A percentile compares a stretch with the other conserved stretches of the same genome.
Evolutionary conservation across 2,113 vertebrate species (phyloP).

Genomic region (Ptyas mucosa): DNA sequence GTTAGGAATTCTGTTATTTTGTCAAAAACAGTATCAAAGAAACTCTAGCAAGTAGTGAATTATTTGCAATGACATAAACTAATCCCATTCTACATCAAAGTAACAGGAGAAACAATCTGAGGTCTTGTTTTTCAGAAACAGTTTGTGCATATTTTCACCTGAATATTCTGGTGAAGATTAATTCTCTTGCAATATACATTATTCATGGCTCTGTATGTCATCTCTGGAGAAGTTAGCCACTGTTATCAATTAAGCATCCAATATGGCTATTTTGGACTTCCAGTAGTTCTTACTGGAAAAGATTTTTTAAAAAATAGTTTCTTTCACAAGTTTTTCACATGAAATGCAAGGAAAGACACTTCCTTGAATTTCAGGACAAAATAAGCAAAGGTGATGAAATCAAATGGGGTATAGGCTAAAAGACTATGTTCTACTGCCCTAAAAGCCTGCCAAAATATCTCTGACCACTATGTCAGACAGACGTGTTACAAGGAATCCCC

Average conservation of each 20-base stretch:
- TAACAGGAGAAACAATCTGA: slow-evolving; percentile 12
- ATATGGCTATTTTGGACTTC: slow-evolving; percentile 14
- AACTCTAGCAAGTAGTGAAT: neutral
- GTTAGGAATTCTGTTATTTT: neutral
- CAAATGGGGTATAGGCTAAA: neutral
- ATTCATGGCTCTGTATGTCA: neutral
- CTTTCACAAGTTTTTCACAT: slow-evolving; percentile 26
- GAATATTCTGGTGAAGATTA: slow-evolving; percentile 42
- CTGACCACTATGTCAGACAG: neutral
- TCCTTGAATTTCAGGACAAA: slow-evolving; percentile 37
- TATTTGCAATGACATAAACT: neutral
- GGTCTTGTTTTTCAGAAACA: neutral
- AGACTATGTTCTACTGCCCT: slow-evolving; percentile 18
- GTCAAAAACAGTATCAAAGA: neutral
- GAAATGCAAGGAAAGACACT: slow-evolving; percentile 12
- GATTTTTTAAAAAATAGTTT: neutral
- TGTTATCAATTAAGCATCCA: slow-evolving; percentile 17
- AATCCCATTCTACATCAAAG: neutral
- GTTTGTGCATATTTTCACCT: slow-evolving; percentile 22
- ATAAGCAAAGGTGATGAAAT: slow-evolving; percentile 21
- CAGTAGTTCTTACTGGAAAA: neutral
- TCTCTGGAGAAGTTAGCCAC: slow-evolving; percentile 19
- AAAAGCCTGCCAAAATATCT: slow-evolving; percentile 19
- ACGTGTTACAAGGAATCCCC: neutral
- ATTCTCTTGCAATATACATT: slow-evolving; percentile 17